Evolutionary conservation across 2,888 invertebrate species (phyloP).

Genomic region (Melanophora roralis): DNA sequence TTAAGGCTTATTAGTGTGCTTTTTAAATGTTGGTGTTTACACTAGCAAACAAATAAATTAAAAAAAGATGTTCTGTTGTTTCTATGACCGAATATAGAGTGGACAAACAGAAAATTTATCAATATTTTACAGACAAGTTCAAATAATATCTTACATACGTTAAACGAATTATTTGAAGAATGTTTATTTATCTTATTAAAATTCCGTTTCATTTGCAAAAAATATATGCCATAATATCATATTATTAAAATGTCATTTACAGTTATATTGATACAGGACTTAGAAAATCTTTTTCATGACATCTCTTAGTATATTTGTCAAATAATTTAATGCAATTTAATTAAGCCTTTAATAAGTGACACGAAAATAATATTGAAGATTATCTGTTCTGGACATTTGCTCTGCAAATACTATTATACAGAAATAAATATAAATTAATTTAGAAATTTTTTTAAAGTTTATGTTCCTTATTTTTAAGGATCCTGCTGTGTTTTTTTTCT

Average conservation of each 20-base stretch:
- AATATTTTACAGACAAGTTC: too few relatives aligned
- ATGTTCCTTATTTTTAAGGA: neutral
- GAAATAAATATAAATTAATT: neutral
- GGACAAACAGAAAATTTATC: too few relatives aligned
- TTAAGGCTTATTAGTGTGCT: too few relatives aligned
- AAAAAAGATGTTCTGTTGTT: too few relatives aligned
- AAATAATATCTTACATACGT: too few relatives aligned
- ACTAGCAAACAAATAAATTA: too few relatives aligned
- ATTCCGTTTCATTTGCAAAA: too few relatives aligned
- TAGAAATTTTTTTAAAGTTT: neutral
- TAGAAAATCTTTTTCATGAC: neutral
- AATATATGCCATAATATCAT: too few relatives aligned
- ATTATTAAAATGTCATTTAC: conserved; percentile 66
- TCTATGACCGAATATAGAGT: too few relatives aligned
- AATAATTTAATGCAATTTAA: neutral
- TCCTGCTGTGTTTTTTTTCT: neutral
- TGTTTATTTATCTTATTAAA: too few relatives aligned
- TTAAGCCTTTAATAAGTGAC: conserved; percentile 32
- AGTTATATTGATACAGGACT: conserved; percentile 55
- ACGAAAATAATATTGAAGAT: neutral
- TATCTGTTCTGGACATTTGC: neutral
- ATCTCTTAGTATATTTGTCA: neutral
- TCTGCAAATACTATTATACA: neutral
- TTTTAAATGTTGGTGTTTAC: too few relatives aligned
- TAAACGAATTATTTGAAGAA: too few relatives aligned